Base-by-base conservation (phyloP, 2,113 vertebrate genomes). In the Benthochromis sp. region DNA sequence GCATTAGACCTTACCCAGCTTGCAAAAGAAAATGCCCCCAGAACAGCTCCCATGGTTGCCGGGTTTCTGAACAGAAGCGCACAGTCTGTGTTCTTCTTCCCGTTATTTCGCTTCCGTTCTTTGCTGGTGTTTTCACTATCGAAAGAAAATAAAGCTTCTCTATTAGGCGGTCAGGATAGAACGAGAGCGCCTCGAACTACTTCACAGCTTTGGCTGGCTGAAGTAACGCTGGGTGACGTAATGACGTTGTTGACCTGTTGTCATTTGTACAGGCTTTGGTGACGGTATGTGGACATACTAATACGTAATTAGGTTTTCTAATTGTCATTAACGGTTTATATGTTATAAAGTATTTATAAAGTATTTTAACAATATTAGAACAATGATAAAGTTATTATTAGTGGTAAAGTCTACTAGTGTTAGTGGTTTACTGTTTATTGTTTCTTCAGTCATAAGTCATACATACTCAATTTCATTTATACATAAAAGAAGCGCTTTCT, bases 11-110 rank as follows among this genome's bases (percentile, higher is more conserved):
- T 86, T 86, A 96, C 96, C 89, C 96, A 96, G 76, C 84, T 88
- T 12, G 90, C 88, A 11, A 94, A 34, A 57, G 93, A 90, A 38
- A 92, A 90, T 53, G 91, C 86, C 50, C 94, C 95, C 55, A 96
- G 61, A 2, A 87, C 88, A 8, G 94, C 94, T 78, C 94, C 96
- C 96, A 96, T 95, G 29, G 21, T 93, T 38, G 45, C 80, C 36
- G 81, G 36, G 80, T 81, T n/a, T 54, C 40, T 8, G 43, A 76
- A 47, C 38, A 45, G 69, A 73, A 71, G 66, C 38, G 61, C 11
- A 57, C 80, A 36, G 86, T 83, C 43, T n/a, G 43, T 7, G 16
- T 38, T 50, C 19, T 27, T 66, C 59, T 34, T 24, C 47, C 38
- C 27, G 55, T 6, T 69, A 17, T 19, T 40, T 13, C 6, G 61